These are phyloP conservation scores for Nibea coibor DNA, from an alignment of 2,113 vertebrate species.

Conservation along the genomic window DNA sequence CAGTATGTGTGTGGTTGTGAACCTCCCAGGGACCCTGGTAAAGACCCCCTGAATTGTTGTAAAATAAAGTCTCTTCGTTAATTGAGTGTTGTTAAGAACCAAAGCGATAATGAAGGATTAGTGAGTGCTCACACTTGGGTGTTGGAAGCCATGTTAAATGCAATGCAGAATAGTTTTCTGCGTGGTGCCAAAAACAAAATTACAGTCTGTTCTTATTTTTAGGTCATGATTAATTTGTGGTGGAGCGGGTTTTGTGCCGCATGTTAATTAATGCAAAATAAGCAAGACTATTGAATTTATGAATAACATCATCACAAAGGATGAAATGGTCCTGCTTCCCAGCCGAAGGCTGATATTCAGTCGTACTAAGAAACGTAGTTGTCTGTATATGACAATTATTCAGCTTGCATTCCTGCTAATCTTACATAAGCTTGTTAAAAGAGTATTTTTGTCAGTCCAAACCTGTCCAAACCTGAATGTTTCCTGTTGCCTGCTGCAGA, in stretches of 20 bases:
- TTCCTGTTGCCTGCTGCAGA: slow-evolving; percentile 8
- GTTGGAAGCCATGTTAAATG: slow-evolving; percentile 57
- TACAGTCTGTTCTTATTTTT: slow-evolving; percentile 63
- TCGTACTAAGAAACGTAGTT: slow-evolving; percentile 45
- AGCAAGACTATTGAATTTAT: slow-evolving; percentile 68
- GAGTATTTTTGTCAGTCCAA: slow-evolving; percentile 41
- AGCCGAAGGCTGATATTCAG: slow-evolving; percentile 54
- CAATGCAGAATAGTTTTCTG: slow-evolving; percentile 55
- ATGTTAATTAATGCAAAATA: slow-evolving; percentile 72
- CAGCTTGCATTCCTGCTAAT: slow-evolving; percentile 27
- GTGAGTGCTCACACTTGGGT: slow-evolving; percentile 53
- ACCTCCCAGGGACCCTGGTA: slow-evolving; percentile 30
- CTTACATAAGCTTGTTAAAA: slow-evolving; percentile 51
- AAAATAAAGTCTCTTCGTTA: slow-evolving; percentile 60
- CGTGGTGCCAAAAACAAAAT: slow-evolving; percentile 65
- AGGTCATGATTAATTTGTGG: slow-evolving; percentile 68
- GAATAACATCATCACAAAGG: slow-evolving; percentile 62
- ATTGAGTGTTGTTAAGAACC: slow-evolving; percentile 63
- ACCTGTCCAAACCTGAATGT: slow-evolving; percentile 35
- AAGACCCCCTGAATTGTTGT: slow-evolving; percentile 56
- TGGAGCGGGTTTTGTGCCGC: slow-evolving; percentile 43
- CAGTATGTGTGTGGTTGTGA: slow-evolving; percentile 50
- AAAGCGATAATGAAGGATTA: slow-evolving; percentile 71
- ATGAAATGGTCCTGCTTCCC: slow-evolving; percentile 28
- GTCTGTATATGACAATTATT: slow-evolving; percentile 45